phyloP scores from a whole-genome alignment of 2,888 invertebrate species.

The Pristionchus arcanus region DNA sequence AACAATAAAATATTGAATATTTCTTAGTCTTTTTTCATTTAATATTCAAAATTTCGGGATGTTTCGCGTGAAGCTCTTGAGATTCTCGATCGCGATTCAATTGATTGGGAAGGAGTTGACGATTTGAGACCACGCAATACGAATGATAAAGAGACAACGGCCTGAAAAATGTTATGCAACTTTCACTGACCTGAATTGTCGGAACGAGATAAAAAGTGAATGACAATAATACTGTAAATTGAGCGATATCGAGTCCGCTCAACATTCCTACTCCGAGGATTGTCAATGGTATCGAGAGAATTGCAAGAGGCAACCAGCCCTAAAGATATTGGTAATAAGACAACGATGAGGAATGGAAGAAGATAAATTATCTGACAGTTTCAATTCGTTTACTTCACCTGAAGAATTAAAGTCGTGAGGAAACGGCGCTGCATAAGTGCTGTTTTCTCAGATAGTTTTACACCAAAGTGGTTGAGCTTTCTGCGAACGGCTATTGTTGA shows the following conservation, averaged over 20 bases:
- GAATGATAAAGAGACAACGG: neutral
- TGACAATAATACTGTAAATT: neutral
- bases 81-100: neutral
- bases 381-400: neutral
- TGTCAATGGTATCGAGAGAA: neutral
- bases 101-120: neutral
- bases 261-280: neutral
- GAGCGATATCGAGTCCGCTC: neutral
- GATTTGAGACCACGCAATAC: neutral
- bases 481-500: neutral
- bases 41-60: neutral
- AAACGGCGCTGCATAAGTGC: neutral
- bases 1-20: too few relatives aligned
- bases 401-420: neutral
- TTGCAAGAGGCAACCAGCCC: neutral
- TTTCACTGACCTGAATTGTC: neutral
- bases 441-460: neutral
- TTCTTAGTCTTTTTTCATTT: too few relatives aligned
- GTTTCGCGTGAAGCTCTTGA: neutral
- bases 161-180: too few relatives aligned
- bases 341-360: too few relatives aligned
- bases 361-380: too few relatives aligned
- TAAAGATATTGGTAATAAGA: neutral
- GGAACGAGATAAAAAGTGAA: neutral
- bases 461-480: neutral